Base-by-base conservation (phyloP, 2,113 vertebrate genomes). In the Pterocles gutturalis region DNA sequence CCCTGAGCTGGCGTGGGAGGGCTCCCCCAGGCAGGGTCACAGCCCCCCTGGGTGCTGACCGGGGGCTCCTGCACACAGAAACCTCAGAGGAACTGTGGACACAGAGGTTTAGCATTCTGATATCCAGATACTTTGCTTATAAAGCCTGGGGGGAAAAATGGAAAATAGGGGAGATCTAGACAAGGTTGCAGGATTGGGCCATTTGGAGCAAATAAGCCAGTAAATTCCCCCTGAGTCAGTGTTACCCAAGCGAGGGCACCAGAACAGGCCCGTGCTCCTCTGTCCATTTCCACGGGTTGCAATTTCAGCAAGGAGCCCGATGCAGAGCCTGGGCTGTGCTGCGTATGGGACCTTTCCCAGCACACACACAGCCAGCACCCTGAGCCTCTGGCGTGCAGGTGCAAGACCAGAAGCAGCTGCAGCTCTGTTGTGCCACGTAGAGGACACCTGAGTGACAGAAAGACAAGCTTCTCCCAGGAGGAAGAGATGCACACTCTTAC, bases 331-430 rank as follows among this genome's bases (percentile, higher is more conserved):
- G 76, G 11, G 84, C 97, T 92, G 87, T 49, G 96, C 90, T 95
- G 89, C 53, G 6, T 7, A 10, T 2, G 15, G 82, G 72, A 87
- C 86, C 78, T 80, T 87, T 57, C 89, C 93, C 94, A 88, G 94
- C 79, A 84, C 29, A 85, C 85, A 48, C 93, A 55, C 90, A 87
- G 83, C 90, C 93, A 71, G 93, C 66, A 17, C 84, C 3, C 94
- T 18, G 72, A 93, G 86, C 94, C 82, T 87, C 95, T 94, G 95
- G 73, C 86, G 71, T 86, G 92, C 93, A 95, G 95, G 78, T 90
- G 66, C 95, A 93, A 83, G 95, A 83, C 91, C 93, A 95, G 96
- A 91, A 96, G 94, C 97, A 89, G 57, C 82, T 90, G 95, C 58
- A 89, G 89, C 38, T 48, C 45, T 78, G 97, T 70, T 89, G 73